phyloP scores from a whole-genome alignment of 2,113 vertebrate genomes.

The Embiotoca jacksoni region DNA sequence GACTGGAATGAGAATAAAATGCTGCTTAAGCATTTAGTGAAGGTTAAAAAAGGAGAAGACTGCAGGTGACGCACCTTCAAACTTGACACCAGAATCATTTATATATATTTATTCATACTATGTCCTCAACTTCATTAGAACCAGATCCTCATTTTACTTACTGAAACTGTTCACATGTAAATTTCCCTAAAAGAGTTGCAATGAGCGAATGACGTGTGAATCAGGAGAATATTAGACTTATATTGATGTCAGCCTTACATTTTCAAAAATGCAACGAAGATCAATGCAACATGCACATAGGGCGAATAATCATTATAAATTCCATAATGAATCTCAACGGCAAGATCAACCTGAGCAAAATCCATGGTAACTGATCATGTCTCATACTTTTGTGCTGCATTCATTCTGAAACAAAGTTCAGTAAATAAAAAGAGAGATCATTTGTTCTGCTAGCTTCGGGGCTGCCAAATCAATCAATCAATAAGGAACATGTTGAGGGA shows the following conservation, averaged over 20 bases:
- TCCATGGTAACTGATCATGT: background rate
- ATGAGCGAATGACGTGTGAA: background rate
- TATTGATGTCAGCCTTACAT: background rate
- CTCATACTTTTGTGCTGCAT: background rate
- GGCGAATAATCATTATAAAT: background rate
- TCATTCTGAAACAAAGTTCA: constrained; percentile 3
- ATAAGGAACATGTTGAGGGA: constrained; percentile 23
- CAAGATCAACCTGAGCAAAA: background rate
- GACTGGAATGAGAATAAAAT: constrained; percentile 77
- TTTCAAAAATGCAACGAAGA: background rate
- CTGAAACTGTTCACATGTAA: background rate
- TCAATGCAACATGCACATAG: background rate
- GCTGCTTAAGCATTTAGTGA: constrained; percentile 79
- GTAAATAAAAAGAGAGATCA: background rate
- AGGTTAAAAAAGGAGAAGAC: constrained; percentile 69
- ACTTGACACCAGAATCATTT: constrained; percentile 31
- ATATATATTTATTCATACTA: background rate
- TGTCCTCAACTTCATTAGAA: constrained; percentile 17
- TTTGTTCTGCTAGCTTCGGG: background rate
- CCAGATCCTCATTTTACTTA: constrained; percentile 11
- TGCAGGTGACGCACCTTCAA: constrained; percentile 37
- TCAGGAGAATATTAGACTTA: background rate
- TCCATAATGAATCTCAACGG: background rate
- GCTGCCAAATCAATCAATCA: background rate
- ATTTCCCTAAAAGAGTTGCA: constrained; percentile 1